Conservation (phyloP, 2,888 invertebrate species). For the Torymus aiolomorphi region DNA sequence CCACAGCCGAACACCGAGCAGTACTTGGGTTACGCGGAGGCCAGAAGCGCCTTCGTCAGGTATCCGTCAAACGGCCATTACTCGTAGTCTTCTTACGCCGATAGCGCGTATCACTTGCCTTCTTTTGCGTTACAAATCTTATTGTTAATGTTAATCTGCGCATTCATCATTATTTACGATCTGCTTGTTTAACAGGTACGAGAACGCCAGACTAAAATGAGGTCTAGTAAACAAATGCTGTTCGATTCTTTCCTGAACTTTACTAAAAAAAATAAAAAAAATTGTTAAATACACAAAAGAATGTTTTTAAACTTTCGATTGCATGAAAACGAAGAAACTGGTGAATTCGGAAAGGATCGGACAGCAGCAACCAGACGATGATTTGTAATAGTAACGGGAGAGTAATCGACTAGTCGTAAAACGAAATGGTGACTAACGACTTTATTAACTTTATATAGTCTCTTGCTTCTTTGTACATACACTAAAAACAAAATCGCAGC, state of each 20-base stretch:
- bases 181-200: not conserved
- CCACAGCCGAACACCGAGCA: conserved; percentile 25
- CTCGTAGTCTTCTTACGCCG: conserved; percentile 46
- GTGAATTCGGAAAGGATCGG: too few species aligned
- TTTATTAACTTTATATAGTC: conserved; percentile 18
- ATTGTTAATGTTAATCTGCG: conserved; percentile 6
- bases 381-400: not conserved
- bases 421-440: conserved; percentile 25
- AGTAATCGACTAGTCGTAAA: conserved; percentile 48
- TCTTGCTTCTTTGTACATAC: conserved; percentile 1
- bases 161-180: conserved; percentile 1
- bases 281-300: not conserved
- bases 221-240: conserved; percentile 41
- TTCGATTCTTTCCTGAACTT: conserved; percentile 19
- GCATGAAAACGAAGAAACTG: too few species aligned
- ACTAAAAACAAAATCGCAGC: too few species aligned
- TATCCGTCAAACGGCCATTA: conserved; percentile 71
- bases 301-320: not conserved
- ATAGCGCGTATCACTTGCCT: conserved; percentile 17
- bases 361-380: too few species aligned
- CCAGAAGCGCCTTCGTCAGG: conserved; percentile 72
- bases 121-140: not conserved
- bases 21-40: conserved; percentile 64
- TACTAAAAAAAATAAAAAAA: not conserved
- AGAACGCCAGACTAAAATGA: conserved; percentile 37